phyloP scores from a whole-genome alignment of 2,797 vertebrate genomes.

The Epinephelus malabaricus region DNA sequence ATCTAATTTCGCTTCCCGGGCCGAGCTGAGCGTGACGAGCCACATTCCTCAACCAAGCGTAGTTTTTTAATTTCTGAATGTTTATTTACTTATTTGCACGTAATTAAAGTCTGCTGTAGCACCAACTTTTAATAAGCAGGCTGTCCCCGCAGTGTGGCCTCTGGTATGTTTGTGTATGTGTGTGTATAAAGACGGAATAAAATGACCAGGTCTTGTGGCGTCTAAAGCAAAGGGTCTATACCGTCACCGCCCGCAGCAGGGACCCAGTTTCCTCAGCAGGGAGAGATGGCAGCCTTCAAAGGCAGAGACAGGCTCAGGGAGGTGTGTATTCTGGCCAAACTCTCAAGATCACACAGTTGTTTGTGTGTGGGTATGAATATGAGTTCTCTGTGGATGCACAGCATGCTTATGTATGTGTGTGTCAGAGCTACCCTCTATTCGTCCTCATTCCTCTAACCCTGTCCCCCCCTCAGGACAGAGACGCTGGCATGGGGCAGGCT shows the following conservation, averaged over 20 bases:
- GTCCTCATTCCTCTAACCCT: constrained; percentile 52
- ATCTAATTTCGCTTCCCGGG: constrained; percentile 45
- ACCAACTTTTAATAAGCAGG: constrained; percentile 46
- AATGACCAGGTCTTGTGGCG: constrained; percentile 44
- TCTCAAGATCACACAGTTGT: constrained; percentile 71
- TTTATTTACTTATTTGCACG: constrained; percentile 49
- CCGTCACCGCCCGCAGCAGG: constrained; percentile 46
- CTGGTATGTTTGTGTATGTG: constrained; percentile 21
- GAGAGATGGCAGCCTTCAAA: constrained; percentile 65
- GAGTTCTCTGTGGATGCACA: constrained; percentile 48
- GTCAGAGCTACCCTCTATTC: constrained; percentile 46
- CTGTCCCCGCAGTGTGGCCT: not conserved
- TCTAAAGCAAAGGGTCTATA: constrained; percentile 19
- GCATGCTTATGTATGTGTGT: constrained; percentile 24
- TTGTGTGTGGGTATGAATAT: constrained; percentile 56
- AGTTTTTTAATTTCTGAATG: constrained; percentile 29
- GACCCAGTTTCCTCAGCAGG: constrained; percentile 48
- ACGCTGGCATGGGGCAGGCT: constrained; percentile 61
- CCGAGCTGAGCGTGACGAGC: constrained; percentile 17
- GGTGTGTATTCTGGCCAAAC: constrained; percentile 47
- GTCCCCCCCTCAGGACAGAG: constrained; percentile 53
- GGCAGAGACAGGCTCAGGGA: constrained; percentile 34
- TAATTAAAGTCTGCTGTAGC: constrained; percentile 46
- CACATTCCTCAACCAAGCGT: not conserved
- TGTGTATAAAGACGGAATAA: not conserved